A percentile compares a stretch with the other conserved stretches of the same genome.
Evolutionary conservation across 2,888 invertebrate species (phyloP).

Genomic region (Phalera bucephala): DNA sequence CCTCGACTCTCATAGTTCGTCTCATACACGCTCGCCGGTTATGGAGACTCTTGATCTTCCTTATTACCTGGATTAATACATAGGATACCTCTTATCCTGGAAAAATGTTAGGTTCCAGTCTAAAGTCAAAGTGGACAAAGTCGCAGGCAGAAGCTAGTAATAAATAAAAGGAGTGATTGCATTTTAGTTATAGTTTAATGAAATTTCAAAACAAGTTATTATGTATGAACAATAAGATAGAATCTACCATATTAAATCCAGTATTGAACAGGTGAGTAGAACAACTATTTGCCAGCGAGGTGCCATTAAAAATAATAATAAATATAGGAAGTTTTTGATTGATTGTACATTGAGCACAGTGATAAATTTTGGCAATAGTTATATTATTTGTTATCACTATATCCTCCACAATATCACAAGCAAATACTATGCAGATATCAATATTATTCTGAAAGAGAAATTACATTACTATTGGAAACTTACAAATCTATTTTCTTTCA

Average conservation of each 20-base stretch:
- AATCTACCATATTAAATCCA: neutral
- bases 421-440: conserved; percentile 7
- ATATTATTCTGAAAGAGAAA: conserved; percentile 7
- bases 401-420: conserved; percentile 17
- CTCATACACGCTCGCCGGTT: no score
- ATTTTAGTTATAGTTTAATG: neutral
- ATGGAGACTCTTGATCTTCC: no score
- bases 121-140: no score
- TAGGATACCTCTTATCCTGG: no score
- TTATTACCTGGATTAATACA: no score
- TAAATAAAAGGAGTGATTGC: neutral
- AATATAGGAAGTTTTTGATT: neutral
- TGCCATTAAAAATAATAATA: neutral
- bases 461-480: conserved; percentile 3
- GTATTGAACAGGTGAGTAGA: neutral
- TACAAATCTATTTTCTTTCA: conserved; percentile 1
- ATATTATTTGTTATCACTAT: conserved; percentile 7
- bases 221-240: neutral
- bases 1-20: no score
- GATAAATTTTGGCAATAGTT: conserved; percentile 8
- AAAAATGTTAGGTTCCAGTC: no score
- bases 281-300: neutral
- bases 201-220: neutral
- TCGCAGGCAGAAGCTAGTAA: no score
- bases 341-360: neutral